Evolutionary conservation across 1,140 invertebrate species (phyloP).

Genomic region (Trichoplusia ni): DNA sequence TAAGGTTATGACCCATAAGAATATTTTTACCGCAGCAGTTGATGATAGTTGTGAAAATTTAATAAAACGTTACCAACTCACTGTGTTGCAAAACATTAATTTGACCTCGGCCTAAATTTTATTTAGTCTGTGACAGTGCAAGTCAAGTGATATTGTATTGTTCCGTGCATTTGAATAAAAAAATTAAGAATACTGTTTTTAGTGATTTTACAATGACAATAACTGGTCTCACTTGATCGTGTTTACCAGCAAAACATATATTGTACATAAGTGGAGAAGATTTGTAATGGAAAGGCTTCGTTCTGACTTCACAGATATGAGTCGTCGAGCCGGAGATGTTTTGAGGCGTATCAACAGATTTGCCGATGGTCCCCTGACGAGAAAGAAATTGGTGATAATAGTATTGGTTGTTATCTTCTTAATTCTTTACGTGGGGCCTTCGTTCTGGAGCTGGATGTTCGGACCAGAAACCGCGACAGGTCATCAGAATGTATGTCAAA

Average conservation of each 20-base stretch:
- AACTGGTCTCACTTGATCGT: constrained; percentile 41
- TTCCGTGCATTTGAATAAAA: constrained; percentile 18
- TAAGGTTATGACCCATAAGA: too few relatives aligned
- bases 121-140: background rate
- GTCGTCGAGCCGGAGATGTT: constrained; percentile 68
- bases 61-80: too few relatives aligned
- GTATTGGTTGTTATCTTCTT: constrained; percentile 83
- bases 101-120: background rate
- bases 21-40: too few relatives aligned
- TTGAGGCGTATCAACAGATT: constrained; percentile 82
- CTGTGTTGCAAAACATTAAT: too few relatives aligned
- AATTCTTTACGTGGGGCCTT: constrained; percentile 85
- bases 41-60: too few relatives aligned
- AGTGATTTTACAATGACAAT: constrained; percentile 46
- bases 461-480: constrained; percentile 71
- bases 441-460: constrained; percentile 84
- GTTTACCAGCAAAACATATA: background rate
- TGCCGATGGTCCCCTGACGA: constrained; percentile 84
- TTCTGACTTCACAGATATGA: constrained; percentile 62
- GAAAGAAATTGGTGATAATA: constrained; percentile 85
- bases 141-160: constrained; percentile 31
- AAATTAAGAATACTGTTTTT: constrained; percentile 17
- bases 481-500: constrained; percentile 84
- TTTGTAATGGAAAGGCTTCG: constrained; percentile 66
- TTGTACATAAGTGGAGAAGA: constrained; percentile 1